These are phyloP conservation scores for Drosophila eohydei DNA, from an alignment of 2,888 invertebrate species.

Conservation along the genomic window DNA sequence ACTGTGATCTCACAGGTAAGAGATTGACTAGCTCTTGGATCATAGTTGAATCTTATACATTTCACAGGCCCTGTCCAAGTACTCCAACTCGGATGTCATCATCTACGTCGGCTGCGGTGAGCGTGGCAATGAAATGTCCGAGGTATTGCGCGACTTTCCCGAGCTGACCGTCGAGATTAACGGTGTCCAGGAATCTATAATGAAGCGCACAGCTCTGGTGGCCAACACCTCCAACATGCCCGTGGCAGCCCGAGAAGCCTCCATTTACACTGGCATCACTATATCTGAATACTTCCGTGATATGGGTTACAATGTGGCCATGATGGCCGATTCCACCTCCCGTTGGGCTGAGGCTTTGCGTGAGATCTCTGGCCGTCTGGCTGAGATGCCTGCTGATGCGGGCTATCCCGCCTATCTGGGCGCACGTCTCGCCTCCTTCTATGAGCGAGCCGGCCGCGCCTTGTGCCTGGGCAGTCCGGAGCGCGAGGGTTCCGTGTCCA, in stretches of 20 bases:
- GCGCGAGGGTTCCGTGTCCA: slow-evolving; percentile 99
- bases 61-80: slow-evolving; percentile 96
- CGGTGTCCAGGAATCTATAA: slow-evolving; percentile 98
- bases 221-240: slow-evolving; percentile 99
- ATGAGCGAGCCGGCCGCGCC: slow-evolving; percentile 99
- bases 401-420: slow-evolving; percentile 99
- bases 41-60: neutral
- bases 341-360: slow-evolving; percentile 99
- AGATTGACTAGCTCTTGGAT: neutral
- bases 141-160: slow-evolving; percentile 99
- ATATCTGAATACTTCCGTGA: slow-evolving; percentile 99
- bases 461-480: slow-evolving; percentile 98
- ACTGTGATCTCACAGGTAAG: slow-evolving; percentile 95
- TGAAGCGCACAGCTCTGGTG: slow-evolving; percentile 99
- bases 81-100: slow-evolving; percentile 99
- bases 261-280: slow-evolving; percentile 99
- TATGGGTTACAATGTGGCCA: slow-evolving; percentile 99
- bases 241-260: slow-evolving; percentile 99
- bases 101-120: slow-evolving; percentile 99
- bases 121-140: slow-evolving; percentile 99
- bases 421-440: slow-evolving; percentile 99
- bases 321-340: slow-evolving; percentile 99
- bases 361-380: slow-evolving; percentile 99
- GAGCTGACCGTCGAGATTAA: slow-evolving; percentile 98
- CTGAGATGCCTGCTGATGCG: slow-evolving; percentile 99